These are phyloP conservation scores for Carassius gibelio DNA, from an alignment of 2,113 vertebrate genomes.

Conservation along the genomic window DNA sequence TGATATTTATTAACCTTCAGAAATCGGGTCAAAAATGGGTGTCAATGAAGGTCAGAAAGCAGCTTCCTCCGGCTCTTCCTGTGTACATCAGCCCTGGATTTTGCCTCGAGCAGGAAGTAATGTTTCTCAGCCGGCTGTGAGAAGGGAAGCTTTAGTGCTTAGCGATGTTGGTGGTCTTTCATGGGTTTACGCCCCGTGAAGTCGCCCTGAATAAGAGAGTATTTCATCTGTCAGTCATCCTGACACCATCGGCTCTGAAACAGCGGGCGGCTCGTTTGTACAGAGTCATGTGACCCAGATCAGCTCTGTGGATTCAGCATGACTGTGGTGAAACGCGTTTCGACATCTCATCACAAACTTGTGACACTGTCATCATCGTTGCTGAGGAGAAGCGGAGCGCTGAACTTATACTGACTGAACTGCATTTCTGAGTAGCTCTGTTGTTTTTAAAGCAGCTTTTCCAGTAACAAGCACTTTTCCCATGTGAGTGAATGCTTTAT, in stretches of 20 bases:
- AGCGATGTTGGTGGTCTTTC: conserved; percentile 31
- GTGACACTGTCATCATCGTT: not conserved
- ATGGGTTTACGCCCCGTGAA: not conserved
- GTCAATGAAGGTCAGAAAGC: no score
- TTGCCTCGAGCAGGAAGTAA: not conserved
- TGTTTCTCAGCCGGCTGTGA: not conserved
- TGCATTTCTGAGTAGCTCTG: not conserved
- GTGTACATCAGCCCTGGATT: not conserved
- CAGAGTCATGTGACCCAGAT: not conserved
- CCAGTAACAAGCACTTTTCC: not conserved
- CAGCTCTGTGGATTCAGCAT: not conserved
- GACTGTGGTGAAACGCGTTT: not conserved
- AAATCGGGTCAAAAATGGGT: no score
- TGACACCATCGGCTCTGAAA: no score
- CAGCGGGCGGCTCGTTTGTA: no score
- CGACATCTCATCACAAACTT: not conserved
- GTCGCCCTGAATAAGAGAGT: conserved; percentile 69
- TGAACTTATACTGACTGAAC: not conserved
- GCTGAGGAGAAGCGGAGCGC: not conserved
- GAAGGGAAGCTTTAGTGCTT: conserved; percentile 16
- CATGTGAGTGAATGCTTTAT: not conserved
- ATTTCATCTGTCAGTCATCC: conserved; percentile 71
- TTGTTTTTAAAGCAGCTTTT: not conserved
- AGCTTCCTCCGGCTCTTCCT: not conserved
- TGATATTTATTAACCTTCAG: no score